A percentile compares a stretch with the other conserved stretches of the same genome.
Evolutionary conservation across 2,797 vertebrate genomes (phyloP).

Genomic region (Miopithecus talapoin): DNA sequence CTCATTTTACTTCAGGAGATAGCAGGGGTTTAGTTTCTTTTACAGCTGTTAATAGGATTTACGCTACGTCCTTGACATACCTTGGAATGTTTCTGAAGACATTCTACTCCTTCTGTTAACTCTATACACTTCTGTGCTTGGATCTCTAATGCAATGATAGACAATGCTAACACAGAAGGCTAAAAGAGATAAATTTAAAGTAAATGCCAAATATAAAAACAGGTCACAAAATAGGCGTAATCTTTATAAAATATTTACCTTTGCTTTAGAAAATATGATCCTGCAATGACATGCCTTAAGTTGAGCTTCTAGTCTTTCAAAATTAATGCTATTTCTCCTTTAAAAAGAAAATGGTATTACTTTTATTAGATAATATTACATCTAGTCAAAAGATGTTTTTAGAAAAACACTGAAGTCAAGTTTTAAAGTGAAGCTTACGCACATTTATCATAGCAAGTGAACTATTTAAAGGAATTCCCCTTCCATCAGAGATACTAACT

Average conservation of each 20-base stretch:
- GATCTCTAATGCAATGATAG: conserved; percentile 90
- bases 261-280: conserved; percentile 95
- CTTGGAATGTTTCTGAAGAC: conserved; percentile 89
- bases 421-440: conserved; percentile 34
- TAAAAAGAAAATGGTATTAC: conserved; percentile 54
- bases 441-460: background rate
- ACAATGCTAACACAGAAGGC: conserved; percentile 94
- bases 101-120: conserved; percentile 86
- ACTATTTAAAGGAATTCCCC: background rate
- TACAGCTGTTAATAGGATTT: background rate
- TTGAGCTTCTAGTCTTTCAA: conserved; percentile 95
- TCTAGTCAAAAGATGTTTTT: conserved; percentile 15
- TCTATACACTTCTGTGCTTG: conserved; percentile 88
- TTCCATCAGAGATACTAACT: conserved; percentile 32
- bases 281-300: conserved; percentile 97
- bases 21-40: background rate
- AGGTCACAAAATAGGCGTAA: conserved; percentile 12
- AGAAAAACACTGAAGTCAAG: background rate
- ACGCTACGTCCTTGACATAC: conserved; percentile 80
- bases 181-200: conserved; percentile 73
- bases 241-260: conserved; percentile 85
- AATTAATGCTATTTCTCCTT: conserved; percentile 89
- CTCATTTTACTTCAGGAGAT: conserved; percentile 15
- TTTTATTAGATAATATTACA: conserved; percentile 25
- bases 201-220: conserved; percentile 18